Base-by-base conservation (phyloP, 1,140 invertebrate genomes). In the Hormaphis cornu region DNA sequence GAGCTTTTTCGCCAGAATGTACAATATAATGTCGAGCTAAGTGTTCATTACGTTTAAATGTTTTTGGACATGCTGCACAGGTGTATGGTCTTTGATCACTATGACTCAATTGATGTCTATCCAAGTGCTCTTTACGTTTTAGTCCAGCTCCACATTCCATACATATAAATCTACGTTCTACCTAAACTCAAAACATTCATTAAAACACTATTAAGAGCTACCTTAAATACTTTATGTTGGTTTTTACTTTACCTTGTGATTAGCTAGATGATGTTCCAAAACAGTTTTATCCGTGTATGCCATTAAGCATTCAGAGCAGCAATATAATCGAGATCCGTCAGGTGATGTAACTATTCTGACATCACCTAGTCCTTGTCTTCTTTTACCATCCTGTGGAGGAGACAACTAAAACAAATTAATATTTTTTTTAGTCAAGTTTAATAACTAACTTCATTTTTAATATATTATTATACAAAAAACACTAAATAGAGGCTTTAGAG, bases 261-360 rank as follows among this genome's bases (percentile, higher is more conserved):
- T 88, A 16, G 89, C 82, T 14, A 91, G 77, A 77, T 92, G 89
- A 69, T 91, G 87, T 74, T 92, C 89, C 5, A 91, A 78, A 18
- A 90, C 75, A 54, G 88, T 88, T 54, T 88, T 84, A 75, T 91
- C 89, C 0, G 89, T 88, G 75, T 91, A 90, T 24, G 89, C 87
- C 85, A 91, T 87, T 76, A 93, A 88, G 74, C 90, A 91, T 75
- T 91, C 89, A 5, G 89, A 89, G 75, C 89, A 91, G 76, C 89
- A 90, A 74, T 89, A 91, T 0, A 92, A 76, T 0, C 89, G 89
- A 26, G 88, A 89, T 1, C 90, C 89, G 74, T 91, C 89, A 22
- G 91, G 77, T 1, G 89, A 89, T 3, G 89, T 90, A 0, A 88
- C 89, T 18, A 92, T 78, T 46, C 88, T 82, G 72, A 90, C 90